Evolutionary conservation across 2,888 invertebrate species (phyloP), one percentile per base, ranked within the genome.

Genomic region (Erynnis tages): DNA sequence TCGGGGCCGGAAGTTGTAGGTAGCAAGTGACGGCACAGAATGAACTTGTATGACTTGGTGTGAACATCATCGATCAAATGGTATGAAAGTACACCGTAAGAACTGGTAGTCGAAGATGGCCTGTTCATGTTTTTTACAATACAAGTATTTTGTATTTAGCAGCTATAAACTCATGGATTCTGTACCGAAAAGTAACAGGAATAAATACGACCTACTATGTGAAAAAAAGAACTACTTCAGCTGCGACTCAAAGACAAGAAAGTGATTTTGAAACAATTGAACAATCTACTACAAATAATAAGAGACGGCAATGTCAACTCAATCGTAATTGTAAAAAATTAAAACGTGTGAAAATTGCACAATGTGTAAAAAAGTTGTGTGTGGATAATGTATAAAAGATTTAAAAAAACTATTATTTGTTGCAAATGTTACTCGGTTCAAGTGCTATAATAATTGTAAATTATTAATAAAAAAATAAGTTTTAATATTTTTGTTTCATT

Each of bases 241-340:
- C 14, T 32, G 32, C 35, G 35, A 17, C 14, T 32, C 32, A 13
- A 14, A 32, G 32, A 32, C 32, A 32, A 32, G 32, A 14, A 35
- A 17, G 6, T 35, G n/a, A 17, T 35, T 35, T n/a, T 35, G 46
- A 46, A 46, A 46, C 46, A 46, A 46, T 8, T 34, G 46, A 46
- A 46, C 23, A 4, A 23, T 46, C 5, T 46, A 35, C 46, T 46
- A 46, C 46, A 46, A 46, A 35, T 16, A 23, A 16, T 35, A 46
- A 46, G 14, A 46, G 46, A 16, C 25, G 35, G 25, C 25, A 46
- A 35, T 46, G 29, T 29, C 29, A 29, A 29, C 2, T 29, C 29
- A 29, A 29, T 29, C n/a, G 29, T 29, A 29, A 29, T 29, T 29
- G 29, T 29, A 29, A 29, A 29, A 29, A 29, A 29, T n/a, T 29